Evolutionary conservation across 2,888 invertebrate species (phyloP).

Genomic region (Pollenia labialis): DNA sequence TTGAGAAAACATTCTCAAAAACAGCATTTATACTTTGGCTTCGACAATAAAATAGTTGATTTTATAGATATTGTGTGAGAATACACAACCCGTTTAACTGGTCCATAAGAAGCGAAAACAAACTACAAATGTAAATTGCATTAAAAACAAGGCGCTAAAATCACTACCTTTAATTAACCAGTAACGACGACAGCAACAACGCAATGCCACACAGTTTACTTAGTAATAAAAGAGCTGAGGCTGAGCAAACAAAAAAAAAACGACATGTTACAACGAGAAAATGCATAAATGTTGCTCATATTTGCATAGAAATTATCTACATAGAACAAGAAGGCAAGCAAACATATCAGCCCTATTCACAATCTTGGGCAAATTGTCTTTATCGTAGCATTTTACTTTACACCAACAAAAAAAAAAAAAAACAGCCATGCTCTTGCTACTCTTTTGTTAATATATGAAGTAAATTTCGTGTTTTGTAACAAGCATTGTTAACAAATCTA

Average conservation of each 20-base stretch:
- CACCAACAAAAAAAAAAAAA: no score
- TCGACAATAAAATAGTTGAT: conserved; percentile 24
- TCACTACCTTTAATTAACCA: conserved; percentile 11
- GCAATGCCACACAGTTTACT: conserved; percentile 4
- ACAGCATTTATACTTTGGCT: neutral
- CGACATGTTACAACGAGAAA: neutral
- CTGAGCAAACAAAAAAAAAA: neutral
- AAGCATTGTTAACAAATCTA: no score
- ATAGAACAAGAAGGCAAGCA: conserved; percentile 22
- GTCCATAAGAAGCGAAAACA: neutral
- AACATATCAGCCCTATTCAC: neutral
- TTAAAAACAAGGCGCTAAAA: conserved; percentile 46
- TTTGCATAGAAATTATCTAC: conserved; percentile 49
- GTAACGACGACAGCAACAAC: no score
- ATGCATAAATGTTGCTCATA: conserved; percentile 19
- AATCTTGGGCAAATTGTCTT: no score
- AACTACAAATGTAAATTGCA: conserved; percentile 28
- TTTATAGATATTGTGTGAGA: conserved; percentile 25
- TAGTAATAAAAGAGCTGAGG: neutral
- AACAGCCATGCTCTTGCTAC: neutral
- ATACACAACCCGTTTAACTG: neutral
- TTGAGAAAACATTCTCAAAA: conserved; percentile 18
- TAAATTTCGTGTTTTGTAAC: no score
- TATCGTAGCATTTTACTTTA: no score
- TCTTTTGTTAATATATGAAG: no score